Evolutionary conservation across 2,888 invertebrate genomes (phyloP), one percentile per base, ranked within the genome.

Genomic region (Sinopyrophorus schimmeli): DNA sequence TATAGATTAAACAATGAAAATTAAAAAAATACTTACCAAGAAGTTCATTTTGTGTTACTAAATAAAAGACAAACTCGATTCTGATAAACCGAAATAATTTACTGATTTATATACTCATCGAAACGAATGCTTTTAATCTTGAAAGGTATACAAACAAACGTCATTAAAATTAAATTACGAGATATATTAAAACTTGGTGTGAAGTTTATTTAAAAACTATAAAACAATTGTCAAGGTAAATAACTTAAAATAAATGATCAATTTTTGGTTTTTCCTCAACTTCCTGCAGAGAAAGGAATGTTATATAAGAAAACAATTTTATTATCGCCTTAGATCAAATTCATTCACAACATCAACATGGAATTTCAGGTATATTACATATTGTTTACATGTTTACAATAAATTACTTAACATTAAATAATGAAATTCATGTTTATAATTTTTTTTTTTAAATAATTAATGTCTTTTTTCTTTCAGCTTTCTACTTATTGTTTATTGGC

Each of bases 1-100:
- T 12, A 47, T 24, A 34, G 10, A 21, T 32, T 16, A 24, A 26
- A 17, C 7, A 5, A 9, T 21, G 7, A 17, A 11, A 24, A 3
- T 27, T 17, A 7, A n/a, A 24, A 21, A 41, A 30, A 18, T 34
- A 38, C 55, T 53, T 55, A 55, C 55, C 38, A 55, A 40, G 23
- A 23, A 35, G 12, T 49, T 46, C 55, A 55, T 55, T 31, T 39
- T 46, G 41, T 34, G 2, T 31, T n/a, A n/a, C n/a, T n/a, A n/a
- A 20, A 7, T 20, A 20, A 20, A 20, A 20, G 21, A 6, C 10
- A n/a, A 15, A 32, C 6, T 16, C 16, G n/a, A n/a, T n/a, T n/a
- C n/a, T n/a, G n/a, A n/a, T n/a, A n/a, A n/a, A n/a, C n/a, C n/a
- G n/a, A n/a, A n/a, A n/a, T n/a, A n/a, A n/a, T n/a, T n/a, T n/a